Percentiles rank a stretch among this genome's conserved stretches.
Evolutionary conservation across 2,888 invertebrate genomes (phyloP).

Genomic region (Kryphioiulus occultus): DNA sequence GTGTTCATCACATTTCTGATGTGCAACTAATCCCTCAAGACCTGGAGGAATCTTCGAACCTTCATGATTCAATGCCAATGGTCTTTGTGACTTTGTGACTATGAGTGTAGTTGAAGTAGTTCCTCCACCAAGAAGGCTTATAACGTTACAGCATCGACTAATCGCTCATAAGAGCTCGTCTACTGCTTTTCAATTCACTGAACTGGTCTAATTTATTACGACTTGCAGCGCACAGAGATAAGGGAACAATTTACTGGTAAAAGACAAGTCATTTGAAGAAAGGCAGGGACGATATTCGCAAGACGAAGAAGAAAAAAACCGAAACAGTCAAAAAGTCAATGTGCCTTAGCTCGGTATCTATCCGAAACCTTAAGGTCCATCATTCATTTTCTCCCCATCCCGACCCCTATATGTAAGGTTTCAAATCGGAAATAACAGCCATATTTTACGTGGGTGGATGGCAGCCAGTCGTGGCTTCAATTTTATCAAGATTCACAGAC

Average conservation of each 20-base stretch:
- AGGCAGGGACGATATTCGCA: neutral
- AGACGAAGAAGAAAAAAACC: neutral
- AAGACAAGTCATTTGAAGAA: neutral
- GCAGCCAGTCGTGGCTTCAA: neutral
- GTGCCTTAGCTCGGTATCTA: neutral
- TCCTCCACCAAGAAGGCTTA: neutral
- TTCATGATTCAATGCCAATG: neutral
- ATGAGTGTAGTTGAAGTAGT: too few relatives aligned
- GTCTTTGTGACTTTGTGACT: too few relatives aligned
- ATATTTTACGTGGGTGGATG: conserved; percentile 20
- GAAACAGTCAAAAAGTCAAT: neutral
- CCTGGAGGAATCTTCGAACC: too few relatives aligned
- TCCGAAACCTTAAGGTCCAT: neutral
- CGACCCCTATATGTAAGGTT: neutral
- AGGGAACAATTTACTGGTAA: neutral
- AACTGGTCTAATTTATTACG: conserved; percentile 16
- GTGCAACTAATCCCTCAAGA: too few relatives aligned
- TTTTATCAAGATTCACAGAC: neutral
- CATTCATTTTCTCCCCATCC: neutral
- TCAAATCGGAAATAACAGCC: conserved; percentile 26
- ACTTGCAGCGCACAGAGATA: neutral
- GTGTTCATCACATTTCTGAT: too few relatives aligned
- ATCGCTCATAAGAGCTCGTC: neutral
- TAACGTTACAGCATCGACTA: neutral
- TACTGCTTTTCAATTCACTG: neutral